These are phyloP conservation scores for Aurelia sp. DNA, from an alignment of 30 jellyfish, hydroid and myxozoan genomes.

Conservation along the genomic window DNA sequence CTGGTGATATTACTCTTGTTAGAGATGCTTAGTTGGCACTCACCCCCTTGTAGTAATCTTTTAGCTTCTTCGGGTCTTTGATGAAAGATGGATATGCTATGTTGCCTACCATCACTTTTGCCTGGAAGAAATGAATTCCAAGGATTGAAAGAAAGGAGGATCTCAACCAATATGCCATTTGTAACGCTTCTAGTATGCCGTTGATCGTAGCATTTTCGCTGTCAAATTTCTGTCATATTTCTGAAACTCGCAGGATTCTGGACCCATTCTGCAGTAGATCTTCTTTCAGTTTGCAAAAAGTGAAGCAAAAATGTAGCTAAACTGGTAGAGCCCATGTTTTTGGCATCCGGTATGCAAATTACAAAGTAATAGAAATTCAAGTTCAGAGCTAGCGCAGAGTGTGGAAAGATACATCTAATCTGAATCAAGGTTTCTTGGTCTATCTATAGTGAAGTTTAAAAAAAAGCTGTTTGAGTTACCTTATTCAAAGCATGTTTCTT, in stretches of 20 bases:
- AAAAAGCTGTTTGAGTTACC: constrained; percentile 32
- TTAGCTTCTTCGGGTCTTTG: constrained; percentile 65
- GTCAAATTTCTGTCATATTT: not conserved
- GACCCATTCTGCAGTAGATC: not conserved
- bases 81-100: constrained; percentile 92
- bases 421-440: not conserved
- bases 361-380: no score
- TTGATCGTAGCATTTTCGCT: not conserved
- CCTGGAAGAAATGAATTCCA: constrained; percentile 57
- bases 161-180: not conserved
- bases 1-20: no score
- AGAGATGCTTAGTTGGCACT: not conserved
- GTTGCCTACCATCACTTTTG: constrained; percentile 76
- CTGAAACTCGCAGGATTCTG: not conserved
- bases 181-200: not conserved
- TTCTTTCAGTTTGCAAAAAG: no score
- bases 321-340: no score
- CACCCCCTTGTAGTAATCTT: constrained; percentile 79
- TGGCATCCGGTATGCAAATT: no score
- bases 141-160: not conserved
- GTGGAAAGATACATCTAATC: no score
- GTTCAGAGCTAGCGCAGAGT: no score
- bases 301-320: no score
- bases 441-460: not conserved
- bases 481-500: constrained; percentile 69